Conservation (phyloP, 2,113 vertebrate species). For the Dolichallabes microphthalmus region DNA sequence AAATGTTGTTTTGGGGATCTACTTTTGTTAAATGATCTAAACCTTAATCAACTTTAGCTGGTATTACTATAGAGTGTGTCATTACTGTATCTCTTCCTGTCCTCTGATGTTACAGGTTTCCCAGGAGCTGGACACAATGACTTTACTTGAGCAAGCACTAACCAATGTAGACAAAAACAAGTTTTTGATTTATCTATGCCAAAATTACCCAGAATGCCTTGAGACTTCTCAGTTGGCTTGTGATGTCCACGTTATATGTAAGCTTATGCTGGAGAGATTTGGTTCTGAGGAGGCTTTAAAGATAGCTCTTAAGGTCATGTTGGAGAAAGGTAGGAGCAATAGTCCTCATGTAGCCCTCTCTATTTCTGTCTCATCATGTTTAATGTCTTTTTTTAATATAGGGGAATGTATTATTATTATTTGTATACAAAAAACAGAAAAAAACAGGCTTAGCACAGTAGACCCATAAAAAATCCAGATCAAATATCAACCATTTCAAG, state of each 20-base stretch:
- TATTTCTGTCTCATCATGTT: no score
- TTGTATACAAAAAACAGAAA: no score
- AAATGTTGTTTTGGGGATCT: background rate
- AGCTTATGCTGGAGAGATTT: constrained; percentile 17
- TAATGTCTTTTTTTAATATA: no score
- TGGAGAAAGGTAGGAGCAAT: constrained; percentile 26
- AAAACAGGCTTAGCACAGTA: no score
- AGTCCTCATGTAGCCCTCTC: no score
- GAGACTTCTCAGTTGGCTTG: background rate
- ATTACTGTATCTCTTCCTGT: background rate
- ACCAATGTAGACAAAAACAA: constrained; percentile 6
- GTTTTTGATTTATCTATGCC: constrained; percentile 12
- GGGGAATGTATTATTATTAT: no score
- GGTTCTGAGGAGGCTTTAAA: constrained; percentile 11
- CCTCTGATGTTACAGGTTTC: constrained; percentile 1
- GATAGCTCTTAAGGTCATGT: constrained; percentile 16
- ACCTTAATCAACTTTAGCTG: no score
- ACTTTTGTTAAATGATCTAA: no score
- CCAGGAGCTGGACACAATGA: background rate
- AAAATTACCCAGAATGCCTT: constrained; percentile 42
- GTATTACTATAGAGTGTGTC: no score
- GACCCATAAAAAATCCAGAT: no score
- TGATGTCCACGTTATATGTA: background rate
- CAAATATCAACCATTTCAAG: no score
- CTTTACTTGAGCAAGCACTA: constrained; percentile 21